Base-by-base conservation (phyloP, 2,113 vertebrate genomes). In the Ciconia stormi region DNA sequence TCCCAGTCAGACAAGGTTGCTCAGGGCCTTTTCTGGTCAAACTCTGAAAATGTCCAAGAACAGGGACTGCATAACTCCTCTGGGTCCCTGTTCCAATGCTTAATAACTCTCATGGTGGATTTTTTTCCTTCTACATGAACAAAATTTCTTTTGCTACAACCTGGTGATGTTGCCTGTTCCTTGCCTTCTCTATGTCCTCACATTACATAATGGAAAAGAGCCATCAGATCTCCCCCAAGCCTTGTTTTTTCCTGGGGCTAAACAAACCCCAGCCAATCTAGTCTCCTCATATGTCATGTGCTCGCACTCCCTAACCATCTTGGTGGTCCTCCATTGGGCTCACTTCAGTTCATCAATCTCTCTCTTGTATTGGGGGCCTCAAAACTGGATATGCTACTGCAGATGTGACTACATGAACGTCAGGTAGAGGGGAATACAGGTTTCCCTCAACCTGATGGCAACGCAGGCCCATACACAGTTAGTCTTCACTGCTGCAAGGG, bases 241-340 rank as follows among this genome's bases (percentile, higher is more conserved):
- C 32, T 77, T 77, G 1, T 5, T 30, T 52, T 47, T 34, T 4
- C 30, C 30, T 62, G 18, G 18, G 22, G 9, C 16, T 80, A 36
- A 89, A 83, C 38, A 67, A 32, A 63, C 13, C 27, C 22, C 69
- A 77, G 27, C 4, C 38, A 46, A 13, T 50, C 61, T 40, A 50
- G 27, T 50, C 38, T 72, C 42, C 29, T 83, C 27, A 23, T 29
- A 18, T 0, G 0, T 42, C 47, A 49, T 1, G 13, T 32, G 8
- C 7, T 58, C 47, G 32, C 30, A 15, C 53, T 67, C 44, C 52
- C 10, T 20, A 49, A 44, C 17, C 30, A 26, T 19, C 17, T 50
- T 6, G 0, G 12, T 59, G 42, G 49, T 34, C 36, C 40, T 87
- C 13, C 44, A 46, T 1, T 46, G 32, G 36, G 26, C 32, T 73